Base-by-base conservation (phyloP, 2,888 invertebrate genomes). In the Alviniconcha strummeri region DNA sequence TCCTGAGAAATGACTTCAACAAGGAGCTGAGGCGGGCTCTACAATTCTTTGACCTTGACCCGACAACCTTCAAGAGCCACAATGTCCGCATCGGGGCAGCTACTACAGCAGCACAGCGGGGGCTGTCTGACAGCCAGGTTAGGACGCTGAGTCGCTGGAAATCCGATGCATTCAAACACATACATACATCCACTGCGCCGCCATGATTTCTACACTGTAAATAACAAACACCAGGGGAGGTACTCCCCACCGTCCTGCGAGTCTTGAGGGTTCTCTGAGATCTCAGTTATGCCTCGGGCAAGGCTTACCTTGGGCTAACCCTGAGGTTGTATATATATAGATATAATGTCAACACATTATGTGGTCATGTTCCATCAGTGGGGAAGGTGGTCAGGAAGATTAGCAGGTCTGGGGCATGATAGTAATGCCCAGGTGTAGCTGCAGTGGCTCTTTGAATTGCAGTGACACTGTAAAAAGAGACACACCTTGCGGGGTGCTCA, bases 41-140 rank as follows among this genome's bases (percentile, higher is more conserved):
- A 56, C 0, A 2, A 56, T 78, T 78, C 17, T 36, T 17, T 64
- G 52, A 52, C 1, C 64, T n/a, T 11, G 13, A n/a, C 67, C 3
- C 19, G 1, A n/a, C 9, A 17, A 7, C 1, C 5, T 80, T 64
- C 52, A 80, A 80, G n/a, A 15, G n/a, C 11, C 69, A 67, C 67
- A 80, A 67, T 64, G 67, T 80, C 64, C 60, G 69, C 17, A 80
- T 80, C 13, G 80, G 67, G 19, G 64, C 64, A 4, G 80, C 80
- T 19, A 19, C 36, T 7, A 52, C 54, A 17, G 69, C 80, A 19
- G 80, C 67, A 13, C 13, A 13, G 5, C 55, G 67, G 8, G 80
- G 80, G 3, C 36, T 60, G 36, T 60, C 60, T n/a, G 80, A 80
- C 8, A 52, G 19, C 13, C 52, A 64, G 15, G 67, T 80, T 52